These are phyloP conservation scores for Helicoverpa armigera DNA, from an alignment of 1,140 invertebrate genomes.

Conservation along the genomic window DNA sequence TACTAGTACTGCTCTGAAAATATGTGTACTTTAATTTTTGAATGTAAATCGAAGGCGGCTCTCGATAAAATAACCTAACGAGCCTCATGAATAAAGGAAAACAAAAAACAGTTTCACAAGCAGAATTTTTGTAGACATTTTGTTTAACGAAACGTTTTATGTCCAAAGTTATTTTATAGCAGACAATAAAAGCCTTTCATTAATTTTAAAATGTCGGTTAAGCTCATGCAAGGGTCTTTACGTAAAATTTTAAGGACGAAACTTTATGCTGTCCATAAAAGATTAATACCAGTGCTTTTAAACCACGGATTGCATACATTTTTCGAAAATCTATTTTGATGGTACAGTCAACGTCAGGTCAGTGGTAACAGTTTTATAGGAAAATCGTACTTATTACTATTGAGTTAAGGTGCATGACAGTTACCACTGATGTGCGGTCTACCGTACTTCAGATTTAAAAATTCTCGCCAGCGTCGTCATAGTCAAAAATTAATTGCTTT, in stretches of 20 bases:
- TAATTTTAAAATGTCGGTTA: slow-evolving; percentile 21
- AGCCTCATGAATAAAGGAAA: slow-evolving; percentile 4
- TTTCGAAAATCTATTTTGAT: too few relatives aligned
- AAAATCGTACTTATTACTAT: too few relatives aligned
- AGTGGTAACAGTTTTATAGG: too few relatives aligned
- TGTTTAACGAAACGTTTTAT: slow-evolving; percentile 23
- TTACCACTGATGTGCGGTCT: too few relatives aligned
- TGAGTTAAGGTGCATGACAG: too few relatives aligned
- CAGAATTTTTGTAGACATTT: slow-evolving; percentile 29
- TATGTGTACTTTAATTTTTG: too few relatives aligned
- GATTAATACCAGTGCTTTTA: neutral
- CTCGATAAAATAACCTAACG: neutral
- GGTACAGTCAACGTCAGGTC: too few relatives aligned
- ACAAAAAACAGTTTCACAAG: slow-evolving; percentile 12
- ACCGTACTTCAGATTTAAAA: too few relatives aligned
- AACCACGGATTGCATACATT: too few relatives aligned
- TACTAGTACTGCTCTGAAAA: too few relatives aligned
- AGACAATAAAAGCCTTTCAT: slow-evolving; percentile 24
- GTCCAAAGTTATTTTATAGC: slow-evolving; percentile 14
- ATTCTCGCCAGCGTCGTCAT: neutral
- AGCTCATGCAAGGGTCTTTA: neutral
- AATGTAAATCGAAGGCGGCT: neutral
- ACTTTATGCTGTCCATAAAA: slow-evolving; percentile 6
- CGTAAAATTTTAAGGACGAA: neutral
- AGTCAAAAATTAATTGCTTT: slow-evolving; percentile 1